A percentile compares a stretch with the other conserved stretches of the same genome.
phyloP scores from a whole-genome alignment of 2,113 vertebrate species.

The Macquaria ambigua region DNA sequence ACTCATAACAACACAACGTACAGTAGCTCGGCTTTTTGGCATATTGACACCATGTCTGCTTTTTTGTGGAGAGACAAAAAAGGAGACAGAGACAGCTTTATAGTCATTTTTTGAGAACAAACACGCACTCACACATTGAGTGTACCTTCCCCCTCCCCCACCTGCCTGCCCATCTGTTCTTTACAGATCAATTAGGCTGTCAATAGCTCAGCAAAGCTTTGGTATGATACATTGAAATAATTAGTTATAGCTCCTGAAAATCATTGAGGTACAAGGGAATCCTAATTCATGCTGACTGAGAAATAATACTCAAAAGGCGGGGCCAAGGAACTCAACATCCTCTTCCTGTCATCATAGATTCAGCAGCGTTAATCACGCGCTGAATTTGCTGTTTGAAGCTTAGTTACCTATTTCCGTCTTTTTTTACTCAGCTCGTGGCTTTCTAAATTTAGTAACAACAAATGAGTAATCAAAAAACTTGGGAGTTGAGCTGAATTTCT shows the following conservation, averaged over 20 bases:
- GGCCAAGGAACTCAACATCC: conserved; percentile 30
- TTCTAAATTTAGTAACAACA: conserved; percentile 52
- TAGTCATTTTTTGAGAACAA: conserved; percentile 53
- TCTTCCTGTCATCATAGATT: conserved; percentile 58
- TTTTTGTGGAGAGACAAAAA: conserved; percentile 10
- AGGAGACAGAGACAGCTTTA: conserved; percentile 38
- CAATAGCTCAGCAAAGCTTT: conserved; percentile 55
- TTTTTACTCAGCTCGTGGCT: background rate
- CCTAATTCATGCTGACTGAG: background rate
- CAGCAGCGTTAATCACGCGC: conserved; percentile 1
- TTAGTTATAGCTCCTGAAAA: conserved; percentile 27
- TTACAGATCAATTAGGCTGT: conserved; percentile 73
- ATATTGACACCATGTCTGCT: conserved; percentile 37
- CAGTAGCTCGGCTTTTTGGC: conserved; percentile 20
- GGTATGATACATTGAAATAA: conserved; percentile 34
- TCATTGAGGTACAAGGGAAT: conserved; percentile 2
- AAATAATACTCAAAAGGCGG: background rate
- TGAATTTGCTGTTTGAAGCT: conserved; percentile 41
- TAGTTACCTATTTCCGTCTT: background rate
- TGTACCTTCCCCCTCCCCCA: conserved; percentile 43
- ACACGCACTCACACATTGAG: conserved; percentile 7
- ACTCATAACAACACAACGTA: conserved; percentile 1
- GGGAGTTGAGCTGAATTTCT: conserved; percentile 1
- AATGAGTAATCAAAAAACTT: conserved; percentile 4
- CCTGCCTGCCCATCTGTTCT: conserved; percentile 74